phyloP scores from a whole-genome alignment of 2,888 invertebrate species.

The Branchipolynoe longqiensis region DNA sequence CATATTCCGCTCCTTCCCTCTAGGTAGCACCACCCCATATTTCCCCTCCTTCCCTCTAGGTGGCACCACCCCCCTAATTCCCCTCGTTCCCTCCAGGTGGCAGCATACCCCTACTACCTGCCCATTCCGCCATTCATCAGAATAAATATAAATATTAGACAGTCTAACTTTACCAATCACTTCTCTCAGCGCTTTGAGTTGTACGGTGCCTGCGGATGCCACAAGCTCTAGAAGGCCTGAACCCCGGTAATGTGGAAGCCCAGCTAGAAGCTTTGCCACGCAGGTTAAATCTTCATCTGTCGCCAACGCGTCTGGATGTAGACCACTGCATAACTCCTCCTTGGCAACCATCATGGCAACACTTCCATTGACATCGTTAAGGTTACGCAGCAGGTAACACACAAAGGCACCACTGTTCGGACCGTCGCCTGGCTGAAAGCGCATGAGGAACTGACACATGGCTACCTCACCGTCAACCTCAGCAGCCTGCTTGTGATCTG shows the following conservation, averaged over 20 bases:
- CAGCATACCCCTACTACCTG: no score
- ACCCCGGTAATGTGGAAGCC: neutral
- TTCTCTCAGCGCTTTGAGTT: neutral
- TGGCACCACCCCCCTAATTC: no score
- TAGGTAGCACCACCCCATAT: no score
- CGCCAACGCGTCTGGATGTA: no score
- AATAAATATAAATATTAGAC: no score
- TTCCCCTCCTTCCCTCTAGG: no score
- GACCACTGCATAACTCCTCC: neutral
- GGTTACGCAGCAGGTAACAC: neutral
- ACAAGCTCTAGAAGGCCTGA: neutral
- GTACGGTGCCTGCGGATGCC: neutral
- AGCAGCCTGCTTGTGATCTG: neutral
- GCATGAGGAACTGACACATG: neutral
- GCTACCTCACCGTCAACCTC: neutral
- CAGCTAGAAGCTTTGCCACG: neutral
- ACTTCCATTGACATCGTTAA: neutral
- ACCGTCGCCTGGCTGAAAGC: neutral
- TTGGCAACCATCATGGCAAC: conserved; percentile 19
- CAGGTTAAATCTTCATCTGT: neutral
- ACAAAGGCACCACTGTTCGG: neutral
- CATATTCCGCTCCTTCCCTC: no score
- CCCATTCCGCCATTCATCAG: no score
- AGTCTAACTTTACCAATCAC: conserved; percentile 1
- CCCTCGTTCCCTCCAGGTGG: no score